phyloP scores from a whole-genome alignment of 2,797 vertebrate genomes.

The Falco naumanni region DNA sequence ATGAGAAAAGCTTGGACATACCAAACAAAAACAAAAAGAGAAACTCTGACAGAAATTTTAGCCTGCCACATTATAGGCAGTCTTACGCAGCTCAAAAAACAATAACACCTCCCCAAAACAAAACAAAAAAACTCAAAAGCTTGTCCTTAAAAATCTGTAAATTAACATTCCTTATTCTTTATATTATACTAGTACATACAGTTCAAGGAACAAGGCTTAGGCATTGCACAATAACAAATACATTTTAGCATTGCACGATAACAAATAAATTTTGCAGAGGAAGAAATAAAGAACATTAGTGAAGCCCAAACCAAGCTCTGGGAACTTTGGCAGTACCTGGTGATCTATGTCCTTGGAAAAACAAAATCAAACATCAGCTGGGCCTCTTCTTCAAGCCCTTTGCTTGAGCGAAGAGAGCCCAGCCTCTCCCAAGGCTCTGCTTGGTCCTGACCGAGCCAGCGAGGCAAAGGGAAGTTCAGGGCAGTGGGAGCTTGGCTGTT shows the following conservation, averaged over 20 bases:
- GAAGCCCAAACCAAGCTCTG: background rate
- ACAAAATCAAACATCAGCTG: background rate
- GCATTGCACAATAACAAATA: background rate
- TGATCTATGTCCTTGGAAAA: background rate
- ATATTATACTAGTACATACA: background rate
- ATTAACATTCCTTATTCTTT: background rate
- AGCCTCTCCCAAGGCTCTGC: background rate
- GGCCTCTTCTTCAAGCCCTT: background rate
- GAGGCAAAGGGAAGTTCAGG: background rate
- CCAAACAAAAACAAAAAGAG: background rate
- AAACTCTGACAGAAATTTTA: background rate
- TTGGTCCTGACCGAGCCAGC: background rate
- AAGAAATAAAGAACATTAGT: background rate
- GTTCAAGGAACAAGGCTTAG: background rate
- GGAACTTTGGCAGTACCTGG: background rate
- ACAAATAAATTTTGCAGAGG: background rate
- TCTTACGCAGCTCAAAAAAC: background rate
- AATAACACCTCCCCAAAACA: background rate
- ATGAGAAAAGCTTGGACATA: slow-evolving; percentile 3
- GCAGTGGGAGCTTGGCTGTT: background rate
- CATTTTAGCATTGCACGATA: background rate
- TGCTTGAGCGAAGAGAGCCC: background rate
- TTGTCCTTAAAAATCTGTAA: background rate
- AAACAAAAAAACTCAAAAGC: background rate
- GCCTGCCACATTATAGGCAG: background rate